Percentiles rank a stretch among this genome's conserved stretches.
These are phyloP conservation scores for Tanytarsus gracilentus DNA, from an alignment of 2,888 invertebrate genomes.

Conservation along the genomic window DNA sequence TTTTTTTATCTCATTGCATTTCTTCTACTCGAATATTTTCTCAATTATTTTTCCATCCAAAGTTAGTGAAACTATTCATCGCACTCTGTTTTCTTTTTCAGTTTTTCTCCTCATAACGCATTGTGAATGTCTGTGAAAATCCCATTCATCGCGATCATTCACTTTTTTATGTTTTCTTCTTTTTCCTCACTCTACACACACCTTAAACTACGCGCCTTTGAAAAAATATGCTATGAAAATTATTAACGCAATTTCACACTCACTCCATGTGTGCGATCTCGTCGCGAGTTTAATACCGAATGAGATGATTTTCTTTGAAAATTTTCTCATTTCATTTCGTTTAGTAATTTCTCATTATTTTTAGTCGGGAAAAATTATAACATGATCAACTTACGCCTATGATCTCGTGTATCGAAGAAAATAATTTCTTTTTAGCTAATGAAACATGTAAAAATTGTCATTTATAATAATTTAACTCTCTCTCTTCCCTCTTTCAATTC, in stretches of 20 bases:
- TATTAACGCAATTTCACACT: background rate
- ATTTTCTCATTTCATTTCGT: background rate
- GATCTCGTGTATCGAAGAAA: no score
- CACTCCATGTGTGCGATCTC: slow-evolving; percentile 11
- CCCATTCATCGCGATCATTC: background rate
- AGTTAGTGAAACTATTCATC: background rate
- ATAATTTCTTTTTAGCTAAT: no score
- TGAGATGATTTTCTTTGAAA: slow-evolving; percentile 4
- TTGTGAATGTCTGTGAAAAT: background rate
- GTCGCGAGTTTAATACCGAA: slow-evolving; percentile 5
- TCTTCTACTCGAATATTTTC: background rate
- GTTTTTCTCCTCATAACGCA: background rate
- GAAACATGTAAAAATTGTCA: no score
- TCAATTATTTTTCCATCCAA: background rate
- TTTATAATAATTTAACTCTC: no score
- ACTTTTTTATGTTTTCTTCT: background rate
- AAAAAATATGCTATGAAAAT: background rate
- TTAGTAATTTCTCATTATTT: background rate
- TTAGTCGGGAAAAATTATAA: background rate
- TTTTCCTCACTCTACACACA: background rate
- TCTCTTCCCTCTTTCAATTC: no score
- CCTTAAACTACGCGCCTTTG: background rate
- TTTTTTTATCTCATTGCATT: no score
- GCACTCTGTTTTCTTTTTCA: background rate
- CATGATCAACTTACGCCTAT: no score